A percentile compares a stretch with the other conserved stretches of the same genome.
Conservation (phyloP, 92 coral and sea anemone genomes). For the Palythoa grandis region DNA sequence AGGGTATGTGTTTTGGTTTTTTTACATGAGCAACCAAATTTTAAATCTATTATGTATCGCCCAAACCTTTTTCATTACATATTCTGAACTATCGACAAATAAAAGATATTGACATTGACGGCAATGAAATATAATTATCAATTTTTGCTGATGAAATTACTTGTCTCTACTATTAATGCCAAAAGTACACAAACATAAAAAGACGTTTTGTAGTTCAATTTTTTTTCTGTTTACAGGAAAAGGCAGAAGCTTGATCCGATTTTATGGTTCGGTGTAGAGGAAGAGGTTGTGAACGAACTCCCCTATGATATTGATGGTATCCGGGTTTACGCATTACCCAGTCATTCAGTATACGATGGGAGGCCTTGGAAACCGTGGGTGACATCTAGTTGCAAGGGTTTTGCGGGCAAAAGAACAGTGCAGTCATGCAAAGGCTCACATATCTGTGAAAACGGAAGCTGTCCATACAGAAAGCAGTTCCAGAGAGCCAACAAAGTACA, state of each 20-base stretch:
- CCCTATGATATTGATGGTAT: constrained; percentile 51
- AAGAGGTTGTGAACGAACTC: constrained; percentile 23
- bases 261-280: constrained; percentile 38
- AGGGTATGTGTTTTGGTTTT: background rate
- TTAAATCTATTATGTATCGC: background rate
- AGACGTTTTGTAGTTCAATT: background rate
- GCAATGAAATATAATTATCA: background rate
- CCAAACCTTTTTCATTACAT: background rate
- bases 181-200: background rate
- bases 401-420: constrained; percentile 40
- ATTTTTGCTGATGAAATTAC: background rate
- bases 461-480: constrained; percentile 21
- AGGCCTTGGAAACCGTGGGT: constrained; percentile 54
- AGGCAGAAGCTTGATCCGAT: constrained; percentile 46
- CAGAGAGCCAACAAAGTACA: constrained; percentile 6
- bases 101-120: background rate
- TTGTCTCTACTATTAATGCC: too few species aligned
- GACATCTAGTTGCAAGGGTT: constrained; percentile 48
- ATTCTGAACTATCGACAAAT: background rate
- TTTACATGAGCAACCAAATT: background rate
- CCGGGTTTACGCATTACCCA: background rate
- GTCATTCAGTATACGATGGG: constrained; percentile 34
- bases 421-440: constrained; percentile 52
- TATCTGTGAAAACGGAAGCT: constrained; percentile 20
- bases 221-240: background rate